Evolutionary conservation across 92 coral and sea anemone genomes (phyloP).

Genomic region (Nematostella vectensis): DNA sequence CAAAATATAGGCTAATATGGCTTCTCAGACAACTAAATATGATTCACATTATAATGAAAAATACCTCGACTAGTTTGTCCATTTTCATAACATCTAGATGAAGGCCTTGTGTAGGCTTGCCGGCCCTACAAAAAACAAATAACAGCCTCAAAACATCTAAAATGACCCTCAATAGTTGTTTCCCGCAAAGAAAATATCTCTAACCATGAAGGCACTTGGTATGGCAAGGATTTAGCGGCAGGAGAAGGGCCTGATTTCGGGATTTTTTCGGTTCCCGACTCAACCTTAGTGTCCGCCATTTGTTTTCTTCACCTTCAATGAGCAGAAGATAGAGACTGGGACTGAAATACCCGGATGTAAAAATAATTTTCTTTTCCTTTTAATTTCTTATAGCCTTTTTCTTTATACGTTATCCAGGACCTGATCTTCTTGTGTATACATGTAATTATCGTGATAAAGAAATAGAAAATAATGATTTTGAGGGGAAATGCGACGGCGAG

Average conservation of each 20-base stretch:
- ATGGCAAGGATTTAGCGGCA: conserved; percentile 38
- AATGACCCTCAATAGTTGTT: not conserved
- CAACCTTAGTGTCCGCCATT: conserved; percentile 85
- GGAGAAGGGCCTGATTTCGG: conserved; percentile 1
- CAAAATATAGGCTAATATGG: too few species aligned
- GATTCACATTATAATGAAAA: not conserved
- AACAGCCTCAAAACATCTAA: conserved; percentile 6
- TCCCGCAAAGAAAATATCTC: too few species aligned
- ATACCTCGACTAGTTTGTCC: conserved; percentile 83
- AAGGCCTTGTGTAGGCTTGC: conserved; percentile 90
- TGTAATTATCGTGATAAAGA: too few species aligned
- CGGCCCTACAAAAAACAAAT: too few species aligned
- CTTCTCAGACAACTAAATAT: too few species aligned
- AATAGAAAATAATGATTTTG: too few species aligned
- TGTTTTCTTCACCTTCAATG: conserved; percentile 32
- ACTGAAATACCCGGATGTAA: conserved; percentile 3
- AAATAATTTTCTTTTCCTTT: not conserved
- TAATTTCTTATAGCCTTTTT: not conserved
- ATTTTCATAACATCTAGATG: conserved; percentile 92
- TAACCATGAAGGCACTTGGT: conserved; percentile 80
- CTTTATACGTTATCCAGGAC: too few species aligned
- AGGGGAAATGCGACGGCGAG: too few species aligned
- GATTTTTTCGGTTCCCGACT: not conserved
- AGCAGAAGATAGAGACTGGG: conserved; percentile 18
- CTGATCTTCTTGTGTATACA: too few species aligned